Evolutionary conservation across 2,888 invertebrate genomes (phyloP).

Genomic region (Lamproptera curius): DNA sequence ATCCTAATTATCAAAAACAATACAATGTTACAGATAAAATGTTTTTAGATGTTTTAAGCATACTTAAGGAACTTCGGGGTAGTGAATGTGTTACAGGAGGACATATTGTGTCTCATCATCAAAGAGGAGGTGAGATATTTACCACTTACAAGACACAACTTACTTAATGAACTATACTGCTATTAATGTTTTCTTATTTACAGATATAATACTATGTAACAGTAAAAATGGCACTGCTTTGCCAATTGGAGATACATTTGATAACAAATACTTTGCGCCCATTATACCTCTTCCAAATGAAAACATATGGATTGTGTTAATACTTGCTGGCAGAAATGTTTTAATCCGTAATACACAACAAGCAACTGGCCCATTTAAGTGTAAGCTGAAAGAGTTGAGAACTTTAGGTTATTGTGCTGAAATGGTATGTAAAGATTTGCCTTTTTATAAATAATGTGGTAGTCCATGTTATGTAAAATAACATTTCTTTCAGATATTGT

Average conservation of each 20-base stretch:
- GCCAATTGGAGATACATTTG: slow-evolving; percentile 63
- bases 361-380: slow-evolving; percentile 76
- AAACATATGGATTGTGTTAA: slow-evolving; percentile 75
- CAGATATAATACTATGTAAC: slow-evolving; percentile 80
- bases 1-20: slow-evolving; percentile 64
- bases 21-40: slow-evolving; percentile 77
- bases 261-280: slow-evolving; percentile 67
- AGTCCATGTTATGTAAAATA: slow-evolving; percentile 4
- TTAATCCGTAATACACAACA: slow-evolving; percentile 67
- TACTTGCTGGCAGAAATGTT: slow-evolving; percentile 80
- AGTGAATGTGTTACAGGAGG: slow-evolving; percentile 63
- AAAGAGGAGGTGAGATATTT: slow-evolving; percentile 77
- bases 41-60: slow-evolving; percentile 76
- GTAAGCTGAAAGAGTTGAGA: slow-evolving; percentile 81
- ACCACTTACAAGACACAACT: slow-evolving; percentile 9
- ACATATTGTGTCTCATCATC: slow-evolving; percentile 84
- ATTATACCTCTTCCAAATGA: slow-evolving; percentile 47
- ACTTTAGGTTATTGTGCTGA: slow-evolving; percentile 78
- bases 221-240: slow-evolving; percentile 69
- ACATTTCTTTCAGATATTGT: slow-evolving; percentile 67
- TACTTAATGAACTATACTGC: slow-evolving; percentile 1
- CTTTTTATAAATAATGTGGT: neutral
- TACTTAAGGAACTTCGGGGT: slow-evolving; percentile 63
- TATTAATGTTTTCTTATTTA: slow-evolving; percentile 33
- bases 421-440: slow-evolving; percentile 59